Conservation (phyloP, 2,113 vertebrate species). For the Malurus cyaneus region DNA sequence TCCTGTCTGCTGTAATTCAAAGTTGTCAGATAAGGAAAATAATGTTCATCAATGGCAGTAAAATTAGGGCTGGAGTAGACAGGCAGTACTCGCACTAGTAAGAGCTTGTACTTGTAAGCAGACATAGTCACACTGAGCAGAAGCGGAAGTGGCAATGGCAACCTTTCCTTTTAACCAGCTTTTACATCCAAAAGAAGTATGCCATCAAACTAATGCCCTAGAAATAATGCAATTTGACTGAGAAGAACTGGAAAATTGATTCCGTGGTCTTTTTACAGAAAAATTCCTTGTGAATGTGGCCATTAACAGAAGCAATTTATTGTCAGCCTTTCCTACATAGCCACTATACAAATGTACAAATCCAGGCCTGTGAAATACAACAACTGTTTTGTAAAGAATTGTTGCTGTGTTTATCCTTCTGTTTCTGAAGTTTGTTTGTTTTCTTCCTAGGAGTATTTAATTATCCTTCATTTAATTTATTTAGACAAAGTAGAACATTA, state of each 20-base stretch:
- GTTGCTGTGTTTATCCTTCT: conserved; percentile 17
- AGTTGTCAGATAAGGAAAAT: not conserved
- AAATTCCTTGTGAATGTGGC: not conserved
- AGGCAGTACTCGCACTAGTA: not conserved
- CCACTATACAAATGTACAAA: not conserved
- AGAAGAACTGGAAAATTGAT: not conserved
- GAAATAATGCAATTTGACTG: not conserved
- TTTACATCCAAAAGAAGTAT: not conserved
- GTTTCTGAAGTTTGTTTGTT: conserved; percentile 39
- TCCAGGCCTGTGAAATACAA: not conserved
- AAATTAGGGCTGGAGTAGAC: not conserved
- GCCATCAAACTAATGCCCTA: not conserved
- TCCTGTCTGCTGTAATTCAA: not conserved
- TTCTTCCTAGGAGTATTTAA: conserved; percentile 52
- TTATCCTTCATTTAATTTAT: conserved; percentile 67
- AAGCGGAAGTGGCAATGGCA: not conserved
- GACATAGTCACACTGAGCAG: not conserved
- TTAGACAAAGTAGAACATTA: conserved; percentile 63
- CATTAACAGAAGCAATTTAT: not conserved
- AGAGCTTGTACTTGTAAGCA: not conserved
- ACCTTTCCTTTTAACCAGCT: not conserved
- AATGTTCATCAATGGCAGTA: not conserved
- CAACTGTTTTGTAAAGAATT: not conserved
- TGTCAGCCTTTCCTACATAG: not conserved
- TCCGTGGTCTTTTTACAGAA: not conserved